Evolutionary conservation across 2,113 vertebrate species (phyloP).

Genomic region (Tretioscincus oriximinensis): DNA sequence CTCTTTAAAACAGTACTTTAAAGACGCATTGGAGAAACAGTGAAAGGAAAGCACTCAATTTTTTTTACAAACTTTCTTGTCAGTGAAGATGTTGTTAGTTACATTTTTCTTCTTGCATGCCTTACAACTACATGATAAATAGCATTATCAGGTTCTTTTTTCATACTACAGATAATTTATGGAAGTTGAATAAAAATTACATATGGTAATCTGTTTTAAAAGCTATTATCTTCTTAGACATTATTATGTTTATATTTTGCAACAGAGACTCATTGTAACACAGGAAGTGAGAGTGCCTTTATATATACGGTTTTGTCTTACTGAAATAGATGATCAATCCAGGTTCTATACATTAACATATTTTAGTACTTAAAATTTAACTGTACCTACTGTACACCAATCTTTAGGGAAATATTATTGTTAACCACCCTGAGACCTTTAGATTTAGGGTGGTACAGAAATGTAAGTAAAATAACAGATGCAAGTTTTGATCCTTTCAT

Average conservation of each 20-base stretch:
- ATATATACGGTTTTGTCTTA: neutral
- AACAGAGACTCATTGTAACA: neutral
- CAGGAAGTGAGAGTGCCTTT: neutral
- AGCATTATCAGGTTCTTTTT: neutral
- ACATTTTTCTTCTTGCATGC: neutral
- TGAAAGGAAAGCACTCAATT: neutral
- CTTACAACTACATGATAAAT: neutral
- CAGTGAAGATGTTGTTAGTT: neutral
- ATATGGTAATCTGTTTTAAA: rapidly evolving
- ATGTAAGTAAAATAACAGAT: too few species aligned
- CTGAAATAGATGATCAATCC: too few species aligned
- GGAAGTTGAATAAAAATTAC: neutral
- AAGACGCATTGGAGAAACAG: neutral
- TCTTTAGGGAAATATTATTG: neutral
- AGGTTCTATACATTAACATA: neutral
- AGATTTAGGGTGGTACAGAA: too few species aligned
- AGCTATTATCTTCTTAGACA: neutral
- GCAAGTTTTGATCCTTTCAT: too few species aligned
- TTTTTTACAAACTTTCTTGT: neutral
- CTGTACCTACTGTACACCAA: neutral
- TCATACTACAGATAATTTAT: neutral
- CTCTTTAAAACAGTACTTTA: neutral
- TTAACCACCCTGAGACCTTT: too few species aligned
- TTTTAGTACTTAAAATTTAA: neutral
- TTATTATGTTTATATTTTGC: rapidly evolving